A percentile compares a stretch with the other conserved stretches of the same genome.
Conservation (phyloP, 2,113 vertebrate species). For the Takifugu bimaculatus region DNA sequence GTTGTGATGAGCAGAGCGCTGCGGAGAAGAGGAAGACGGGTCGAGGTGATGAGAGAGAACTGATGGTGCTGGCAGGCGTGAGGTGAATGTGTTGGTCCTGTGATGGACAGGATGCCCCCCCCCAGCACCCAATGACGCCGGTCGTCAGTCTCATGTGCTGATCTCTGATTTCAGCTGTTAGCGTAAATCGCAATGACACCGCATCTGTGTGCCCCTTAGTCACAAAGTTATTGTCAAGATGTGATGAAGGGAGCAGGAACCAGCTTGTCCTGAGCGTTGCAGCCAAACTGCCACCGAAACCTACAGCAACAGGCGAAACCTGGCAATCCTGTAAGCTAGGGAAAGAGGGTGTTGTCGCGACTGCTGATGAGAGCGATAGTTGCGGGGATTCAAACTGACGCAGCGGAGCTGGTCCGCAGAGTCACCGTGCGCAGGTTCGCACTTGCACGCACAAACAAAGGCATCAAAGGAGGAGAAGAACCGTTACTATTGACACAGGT, state of each 20-base stretch:
- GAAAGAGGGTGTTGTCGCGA: conserved; percentile 64
- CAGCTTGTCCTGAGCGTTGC: conserved; percentile 58
- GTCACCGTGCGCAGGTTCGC: conserved; percentile 56
- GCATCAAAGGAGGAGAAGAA: conserved; percentile 35
- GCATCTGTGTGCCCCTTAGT: conserved; percentile 26
- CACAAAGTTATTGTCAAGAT: conserved; percentile 50
- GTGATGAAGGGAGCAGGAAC: conserved; percentile 65
- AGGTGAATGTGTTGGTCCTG: no score
- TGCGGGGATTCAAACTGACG: conserved; percentile 62
- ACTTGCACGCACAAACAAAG: conserved; percentile 46
- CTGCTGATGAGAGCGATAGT: conserved; percentile 44
- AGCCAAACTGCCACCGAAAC: conserved; percentile 73
- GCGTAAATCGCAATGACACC: not conserved
- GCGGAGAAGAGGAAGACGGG: conserved; percentile 17
- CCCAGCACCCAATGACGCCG: no score
- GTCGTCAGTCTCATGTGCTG: not conserved
- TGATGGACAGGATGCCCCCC: no score
- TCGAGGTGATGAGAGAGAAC: no score
- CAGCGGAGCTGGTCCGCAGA: conserved; percentile 70
- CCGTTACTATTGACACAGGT: conserved; percentile 54
- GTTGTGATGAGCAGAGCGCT: conserved; percentile 84
- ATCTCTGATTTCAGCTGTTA: conserved; percentile 8
- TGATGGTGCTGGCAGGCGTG: no score
- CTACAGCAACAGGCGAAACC: conserved; percentile 68
- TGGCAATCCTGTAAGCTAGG: conserved; percentile 63